Conservation (phyloP, 2,797 vertebrate genomes). For the Amniataba percoides region DNA sequence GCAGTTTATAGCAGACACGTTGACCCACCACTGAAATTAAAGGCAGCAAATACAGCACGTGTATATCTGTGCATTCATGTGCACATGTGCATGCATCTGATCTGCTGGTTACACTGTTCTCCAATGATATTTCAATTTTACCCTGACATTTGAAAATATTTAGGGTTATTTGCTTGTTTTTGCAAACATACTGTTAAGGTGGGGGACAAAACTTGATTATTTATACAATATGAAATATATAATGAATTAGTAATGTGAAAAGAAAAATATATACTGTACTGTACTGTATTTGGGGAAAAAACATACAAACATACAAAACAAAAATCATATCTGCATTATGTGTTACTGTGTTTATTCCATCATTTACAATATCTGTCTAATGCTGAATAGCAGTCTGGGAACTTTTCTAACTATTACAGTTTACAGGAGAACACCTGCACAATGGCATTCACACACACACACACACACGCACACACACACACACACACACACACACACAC, state of each 20-base stretch:
- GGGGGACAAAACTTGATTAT: too few relatives aligned
- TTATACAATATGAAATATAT: too few relatives aligned
- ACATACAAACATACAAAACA: too few relatives aligned
- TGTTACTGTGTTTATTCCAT: background rate
- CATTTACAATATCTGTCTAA: constrained; percentile 2
- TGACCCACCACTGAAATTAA: too few relatives aligned
- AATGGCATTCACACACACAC: constrained; percentile 13
- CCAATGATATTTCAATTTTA: background rate
- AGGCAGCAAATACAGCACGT: too few relatives aligned
- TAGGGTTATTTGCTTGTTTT: background rate
- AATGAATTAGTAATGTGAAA: background rate
- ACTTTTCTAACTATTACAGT: constrained; percentile 16
- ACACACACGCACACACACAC: constrained; percentile 30
- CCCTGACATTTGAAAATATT: background rate
- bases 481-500: constrained; percentile 42
- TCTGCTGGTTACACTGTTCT: background rate
- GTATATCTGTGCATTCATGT: background rate
- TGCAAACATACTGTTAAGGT: background rate
- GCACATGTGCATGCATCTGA: background rate
- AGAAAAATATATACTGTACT: background rate
- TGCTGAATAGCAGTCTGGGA: constrained; percentile 28
- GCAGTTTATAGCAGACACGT: too few relatives aligned
- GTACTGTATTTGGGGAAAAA: background rate
- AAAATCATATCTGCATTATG: background rate
- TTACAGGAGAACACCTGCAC: constrained; percentile 54